Percentiles rank a stretch among this genome's conserved stretches.
Evolutionary conservation across 2,888 invertebrate species (phyloP).

Genomic region (Oscheius sp.): DNA sequence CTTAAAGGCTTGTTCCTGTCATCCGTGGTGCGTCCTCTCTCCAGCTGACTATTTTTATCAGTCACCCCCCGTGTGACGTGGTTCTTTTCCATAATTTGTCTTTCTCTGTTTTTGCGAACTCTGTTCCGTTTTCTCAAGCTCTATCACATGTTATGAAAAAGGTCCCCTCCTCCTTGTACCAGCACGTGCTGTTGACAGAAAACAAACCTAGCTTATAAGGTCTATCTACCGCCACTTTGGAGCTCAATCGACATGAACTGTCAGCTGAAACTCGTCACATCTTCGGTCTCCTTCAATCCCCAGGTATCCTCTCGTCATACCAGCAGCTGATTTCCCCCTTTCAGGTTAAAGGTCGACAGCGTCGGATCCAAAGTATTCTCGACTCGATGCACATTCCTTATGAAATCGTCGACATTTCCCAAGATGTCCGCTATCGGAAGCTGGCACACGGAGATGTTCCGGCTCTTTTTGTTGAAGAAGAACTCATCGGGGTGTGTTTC

Average conservation of each 20-base stretch:
- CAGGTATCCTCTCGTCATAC: slow-evolving; percentile 12
- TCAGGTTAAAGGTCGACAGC: slow-evolving; percentile 14
- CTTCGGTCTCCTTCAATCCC: slow-evolving; percentile 19
- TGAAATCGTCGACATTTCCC: slow-evolving; percentile 1
- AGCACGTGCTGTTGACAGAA: slow-evolving; percentile 18
- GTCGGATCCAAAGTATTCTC: background rate
- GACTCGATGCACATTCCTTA: slow-evolving; percentile 9
- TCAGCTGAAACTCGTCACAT: slow-evolving; percentile 27
- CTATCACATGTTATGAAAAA: slow-evolving; percentile 15
- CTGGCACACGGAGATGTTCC: slow-evolving; percentile 20
- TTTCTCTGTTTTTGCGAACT: background rate
- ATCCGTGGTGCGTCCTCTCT: background rate
- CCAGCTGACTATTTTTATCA: background rate
- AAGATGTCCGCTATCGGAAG: background rate
- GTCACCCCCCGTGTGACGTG: background rate
- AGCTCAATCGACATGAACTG: slow-evolving; percentile 1
- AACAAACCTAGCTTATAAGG: background rate
- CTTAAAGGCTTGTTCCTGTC: background rate
- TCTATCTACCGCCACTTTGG: background rate
- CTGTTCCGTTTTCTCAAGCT: background rate
- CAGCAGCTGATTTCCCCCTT: background rate
- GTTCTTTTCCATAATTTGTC: background rate
- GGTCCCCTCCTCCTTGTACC: background rate
- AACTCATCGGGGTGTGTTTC: slow-evolving; percentile 17
- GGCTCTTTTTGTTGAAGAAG: slow-evolving; percentile 12